These are phyloP conservation scores for Mormyrus lacerda DNA, from an alignment of 2,113 vertebrate species.

Conservation along the genomic window DNA sequence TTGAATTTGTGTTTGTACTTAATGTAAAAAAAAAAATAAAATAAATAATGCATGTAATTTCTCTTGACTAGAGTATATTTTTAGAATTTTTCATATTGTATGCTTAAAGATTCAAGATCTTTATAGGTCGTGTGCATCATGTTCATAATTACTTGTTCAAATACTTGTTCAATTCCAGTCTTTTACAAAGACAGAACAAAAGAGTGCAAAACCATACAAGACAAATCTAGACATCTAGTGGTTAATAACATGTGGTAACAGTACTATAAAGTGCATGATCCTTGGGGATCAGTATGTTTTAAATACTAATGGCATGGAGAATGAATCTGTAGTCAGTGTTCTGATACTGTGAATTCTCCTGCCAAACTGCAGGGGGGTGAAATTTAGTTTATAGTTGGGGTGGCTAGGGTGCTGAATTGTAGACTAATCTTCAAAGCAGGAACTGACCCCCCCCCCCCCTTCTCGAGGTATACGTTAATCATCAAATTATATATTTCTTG, in stretches of 20 bases:
- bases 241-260: neutral
- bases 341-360: neutral
- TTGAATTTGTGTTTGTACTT: neutral
- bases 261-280: neutral
- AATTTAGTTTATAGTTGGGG: neutral
- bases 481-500: neutral
- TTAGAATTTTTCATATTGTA: neutral
- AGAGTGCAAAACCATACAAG: neutral
- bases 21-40: neutral
- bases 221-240: neutral
- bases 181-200: neutral
- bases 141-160: too few species aligned
- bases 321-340: neutral
- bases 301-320: neutral
- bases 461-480: neutral
- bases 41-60: neutral
- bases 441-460: neutral
- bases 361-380: neutral
- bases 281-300: neutral
- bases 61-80: neutral
- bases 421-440: neutral
- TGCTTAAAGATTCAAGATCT: neutral
- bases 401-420: neutral
- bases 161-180: neutral
- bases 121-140: neutral